Base-by-base conservation (phyloP, 2,113 vertebrate species). In the Peromyscus leucopus region DNA sequence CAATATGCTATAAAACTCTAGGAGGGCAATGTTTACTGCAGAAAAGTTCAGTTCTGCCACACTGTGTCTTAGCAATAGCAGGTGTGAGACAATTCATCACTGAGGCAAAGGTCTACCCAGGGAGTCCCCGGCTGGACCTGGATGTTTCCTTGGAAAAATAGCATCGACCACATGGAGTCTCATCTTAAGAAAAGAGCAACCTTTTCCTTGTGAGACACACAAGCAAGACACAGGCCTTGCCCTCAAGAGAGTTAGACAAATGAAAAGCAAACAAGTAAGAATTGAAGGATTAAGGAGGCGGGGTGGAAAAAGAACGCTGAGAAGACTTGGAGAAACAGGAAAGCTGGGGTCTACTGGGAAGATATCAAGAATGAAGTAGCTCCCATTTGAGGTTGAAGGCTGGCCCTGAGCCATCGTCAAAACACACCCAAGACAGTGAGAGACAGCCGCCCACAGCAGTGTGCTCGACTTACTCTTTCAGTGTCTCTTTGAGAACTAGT, bases 111-210 rank as follows among this genome's bases (percentile, higher is more conserved):
- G 13, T 57, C 57, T 28, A 89, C 55, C 31, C 59, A 33, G 63
- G 74, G 94, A 80, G 65, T 39, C 76, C 76, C 22, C 36, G 22
- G 82, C 51, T 26, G 24, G 16, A 21, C 55, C 57, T 46, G n/a
- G 72, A 83, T 72, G 10, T 7, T 12, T 91, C 31, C 76, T 94
- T 63, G 86, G 91, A 39, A 83, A 95, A 92, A 79, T 7, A 89
- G 72, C 51, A 91, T 1, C 2, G n/a, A 80, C 57, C 57, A 82
- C 17, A 2, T 17, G 22, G 9, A 78, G 31, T 71, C 46, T 83
- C 13, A 71, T 74, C 48, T 28, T 65, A 90, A 89, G n/a, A 65
- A 90, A 86, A 28, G 69, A 28, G 28, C 39, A 72, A 10, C 69
- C 15, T 87, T 42, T 89, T 91, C 21, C 61, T 90, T 74, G 71